Evolutionary conservation across 1,140 invertebrate genomes (phyloP).

Genomic region (Drosophila santomea): DNA sequence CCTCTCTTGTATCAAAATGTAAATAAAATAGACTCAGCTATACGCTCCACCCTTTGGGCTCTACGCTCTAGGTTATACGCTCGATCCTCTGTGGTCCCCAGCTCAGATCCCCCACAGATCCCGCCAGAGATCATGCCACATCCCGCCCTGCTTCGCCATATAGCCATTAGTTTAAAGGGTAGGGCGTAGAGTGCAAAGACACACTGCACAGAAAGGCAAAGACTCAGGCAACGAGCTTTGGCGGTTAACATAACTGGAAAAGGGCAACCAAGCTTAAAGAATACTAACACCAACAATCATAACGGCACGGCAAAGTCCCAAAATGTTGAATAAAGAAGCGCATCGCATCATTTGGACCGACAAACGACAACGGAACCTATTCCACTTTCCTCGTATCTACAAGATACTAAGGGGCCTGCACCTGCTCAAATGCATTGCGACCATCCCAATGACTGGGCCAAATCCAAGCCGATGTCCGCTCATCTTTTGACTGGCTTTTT

Average conservation of each 20-base stretch:
- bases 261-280: slow-evolving; percentile 58
- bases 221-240: slow-evolving; percentile 66
- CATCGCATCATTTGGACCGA: slow-evolving; percentile 58
- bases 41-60: too few species aligned
- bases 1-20: too few species aligned
- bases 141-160: too few species aligned
- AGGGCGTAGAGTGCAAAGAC: too few species aligned
- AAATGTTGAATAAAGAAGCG: slow-evolving; percentile 33
- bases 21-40: too few species aligned
- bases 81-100: too few species aligned
- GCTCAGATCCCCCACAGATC: too few species aligned
- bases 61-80: too few species aligned
- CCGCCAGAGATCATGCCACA: too few species aligned
- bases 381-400: slow-evolving; percentile 71
- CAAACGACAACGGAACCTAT: slow-evolving; percentile 65
- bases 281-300: slow-evolving; percentile 42
- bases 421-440: slow-evolving; percentile 46
- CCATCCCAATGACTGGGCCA: slow-evolving; percentile 57
- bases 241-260: slow-evolving; percentile 51
- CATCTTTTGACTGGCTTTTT: slow-evolving; percentile 47
- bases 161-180: too few species aligned
- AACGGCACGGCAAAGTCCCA: slow-evolving; percentile 64
- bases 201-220: slow-evolving; percentile 32
- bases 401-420: slow-evolving; percentile 54
- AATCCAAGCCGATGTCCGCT: not conserved